These are phyloP conservation scores for Margaritifera margaritifera DNA, from an alignment of 2,888 invertebrate species.

Conservation along the genomic window DNA sequence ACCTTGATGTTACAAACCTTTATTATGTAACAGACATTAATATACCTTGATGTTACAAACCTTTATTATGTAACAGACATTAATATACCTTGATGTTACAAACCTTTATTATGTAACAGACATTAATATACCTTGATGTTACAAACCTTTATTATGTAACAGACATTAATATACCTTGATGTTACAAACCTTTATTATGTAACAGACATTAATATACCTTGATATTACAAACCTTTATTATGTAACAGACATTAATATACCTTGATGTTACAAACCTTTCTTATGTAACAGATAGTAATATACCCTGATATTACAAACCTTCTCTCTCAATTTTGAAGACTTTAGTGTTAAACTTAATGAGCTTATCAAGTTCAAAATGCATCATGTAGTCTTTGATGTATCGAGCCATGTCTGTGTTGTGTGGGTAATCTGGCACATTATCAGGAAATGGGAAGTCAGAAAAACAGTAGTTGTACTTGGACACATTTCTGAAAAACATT, in stretches of 20 bases:
- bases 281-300: too few species aligned
- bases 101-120: too few species aligned
- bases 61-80: slow-evolving; percentile 12
- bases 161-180: too few species aligned
- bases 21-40: too few species aligned
- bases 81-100: too few species aligned
- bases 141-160: too few species aligned
- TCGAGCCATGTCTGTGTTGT: slow-evolving; percentile 63
- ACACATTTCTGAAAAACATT: slow-evolving; percentile 63
- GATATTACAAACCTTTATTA: too few species aligned
- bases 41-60: slow-evolving; percentile 27
- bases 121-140: too few species aligned
- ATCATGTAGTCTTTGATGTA: slow-evolving; percentile 63
- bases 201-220: too few species aligned
- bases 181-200: too few species aligned
- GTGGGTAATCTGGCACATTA: slow-evolving; percentile 63
- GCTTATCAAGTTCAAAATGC: slow-evolving; percentile 54
- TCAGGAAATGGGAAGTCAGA: slow-evolving; percentile 69
- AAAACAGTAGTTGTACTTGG: slow-evolving; percentile 70
- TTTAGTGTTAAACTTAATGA: slow-evolving; percentile 56
- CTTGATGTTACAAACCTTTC: too few species aligned
- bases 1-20: slow-evolving; percentile 36
- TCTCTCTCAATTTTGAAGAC: slow-evolving; percentile 49
- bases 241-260: too few species aligned
- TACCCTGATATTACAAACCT: slow-evolving; percentile 35